A percentile compares a stretch with the other conserved stretches of the same genome.
Evolutionary conservation across 2,797 vertebrate species (phyloP).

Genomic region (Triplophysa bombifrons): DNA sequence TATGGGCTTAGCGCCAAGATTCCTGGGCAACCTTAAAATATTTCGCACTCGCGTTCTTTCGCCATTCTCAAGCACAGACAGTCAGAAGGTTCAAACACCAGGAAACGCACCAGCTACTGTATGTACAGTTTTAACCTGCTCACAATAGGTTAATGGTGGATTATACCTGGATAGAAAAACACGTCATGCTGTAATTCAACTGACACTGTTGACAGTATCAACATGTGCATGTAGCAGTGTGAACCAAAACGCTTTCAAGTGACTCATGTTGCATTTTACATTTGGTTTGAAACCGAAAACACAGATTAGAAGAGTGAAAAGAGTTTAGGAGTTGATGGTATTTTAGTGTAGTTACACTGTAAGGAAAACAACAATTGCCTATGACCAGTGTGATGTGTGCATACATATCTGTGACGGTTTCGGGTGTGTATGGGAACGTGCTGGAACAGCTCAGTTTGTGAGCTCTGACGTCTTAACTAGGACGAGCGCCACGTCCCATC

Average conservation of each 20-base stretch:
- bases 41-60: neutral
- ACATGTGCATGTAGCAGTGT: slow-evolving; percentile 2
- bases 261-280: slow-evolving; percentile 8
- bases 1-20: neutral
- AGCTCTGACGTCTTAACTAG: slow-evolving; percentile 34
- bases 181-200: slow-evolving; percentile 4
- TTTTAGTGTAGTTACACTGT: neutral
- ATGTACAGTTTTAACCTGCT: neutral
- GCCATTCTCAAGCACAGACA: neutral
- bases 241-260: neutral
- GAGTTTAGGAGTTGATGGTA: neutral
- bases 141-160: neutral
- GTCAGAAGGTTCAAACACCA: neutral
- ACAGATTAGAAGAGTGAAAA: neutral
- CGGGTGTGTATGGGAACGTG: slow-evolving; percentile 17
- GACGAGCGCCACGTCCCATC: slow-evolving; percentile 23
- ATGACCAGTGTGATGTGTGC: neutral
- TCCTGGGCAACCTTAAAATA: neutral
- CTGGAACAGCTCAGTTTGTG: slow-evolving; percentile 34
- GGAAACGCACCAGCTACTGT: slow-evolving; percentile 2
- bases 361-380: neutral
- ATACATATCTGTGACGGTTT: slow-evolving; percentile 10
- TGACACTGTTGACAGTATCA: slow-evolving; percentile 42
- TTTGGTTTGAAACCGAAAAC: slow-evolving; percentile 4
- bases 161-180: slow-evolving; percentile 24